Percentiles rank a stretch among this genome's conserved stretches.
Evolutionary conservation across 2,888 invertebrate species (phyloP).

Genomic region (Polyommatus iphigenia): DNA sequence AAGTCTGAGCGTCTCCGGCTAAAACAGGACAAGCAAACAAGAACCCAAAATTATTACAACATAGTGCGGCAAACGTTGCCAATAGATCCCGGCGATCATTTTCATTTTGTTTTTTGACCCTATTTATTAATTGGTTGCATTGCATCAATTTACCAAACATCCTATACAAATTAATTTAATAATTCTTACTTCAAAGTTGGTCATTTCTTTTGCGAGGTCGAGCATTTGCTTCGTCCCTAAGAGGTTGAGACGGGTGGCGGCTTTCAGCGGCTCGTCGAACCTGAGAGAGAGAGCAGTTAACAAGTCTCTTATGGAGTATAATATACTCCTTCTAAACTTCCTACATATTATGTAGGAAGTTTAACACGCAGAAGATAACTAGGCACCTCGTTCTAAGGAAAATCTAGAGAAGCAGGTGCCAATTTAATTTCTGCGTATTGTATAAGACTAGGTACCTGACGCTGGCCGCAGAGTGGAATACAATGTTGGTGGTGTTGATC

Average conservation of each 20-base stretch:
- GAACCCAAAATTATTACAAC: too few relatives aligned
- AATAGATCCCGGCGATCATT: too few relatives aligned
- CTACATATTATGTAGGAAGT: too few relatives aligned
- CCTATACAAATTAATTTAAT: background rate
- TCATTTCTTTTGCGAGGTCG: constrained; percentile 79
- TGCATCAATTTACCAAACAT: too few relatives aligned
- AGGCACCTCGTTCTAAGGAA: background rate
- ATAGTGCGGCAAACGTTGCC: too few relatives aligned
- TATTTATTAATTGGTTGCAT: too few relatives aligned
- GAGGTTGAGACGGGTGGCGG: constrained; percentile 82
- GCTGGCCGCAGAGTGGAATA: constrained; percentile 90
- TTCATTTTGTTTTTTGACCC: too few relatives aligned
- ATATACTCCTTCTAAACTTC: too few relatives aligned
- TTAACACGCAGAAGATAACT: background rate
- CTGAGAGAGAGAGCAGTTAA: constrained; percentile 60
- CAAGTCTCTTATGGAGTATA: background rate
- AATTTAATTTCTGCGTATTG: background rate
- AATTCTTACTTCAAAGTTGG: constrained; percentile 69
- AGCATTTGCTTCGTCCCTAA: constrained; percentile 83
- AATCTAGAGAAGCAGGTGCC: background rate
- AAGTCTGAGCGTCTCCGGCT: too few relatives aligned
- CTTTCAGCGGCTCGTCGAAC: constrained; percentile 88
- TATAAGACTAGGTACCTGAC: constrained; percentile 71
- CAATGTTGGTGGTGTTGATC: constrained; percentile 82
- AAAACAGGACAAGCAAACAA: too few relatives aligned